These are phyloP conservation scores for Timema podura DNA, from an alignment of 2,888 invertebrate species.

Conservation along the genomic window DNA sequence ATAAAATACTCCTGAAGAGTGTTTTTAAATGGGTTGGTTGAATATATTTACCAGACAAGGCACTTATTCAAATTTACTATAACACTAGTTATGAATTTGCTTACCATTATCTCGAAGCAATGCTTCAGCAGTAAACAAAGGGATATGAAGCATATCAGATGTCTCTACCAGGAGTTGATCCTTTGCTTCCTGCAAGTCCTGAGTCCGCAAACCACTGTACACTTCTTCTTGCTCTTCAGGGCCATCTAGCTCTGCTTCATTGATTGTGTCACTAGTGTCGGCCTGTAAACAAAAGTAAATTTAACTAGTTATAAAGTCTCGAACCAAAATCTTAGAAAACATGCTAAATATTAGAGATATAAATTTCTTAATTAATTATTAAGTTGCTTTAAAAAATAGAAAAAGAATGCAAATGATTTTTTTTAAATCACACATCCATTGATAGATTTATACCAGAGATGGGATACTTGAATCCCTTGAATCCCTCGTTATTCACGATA, in stretches of 20 bases:
- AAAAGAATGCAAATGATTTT: no score
- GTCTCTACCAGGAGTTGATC: conserved; percentile 66
- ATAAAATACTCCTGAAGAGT: neutral
- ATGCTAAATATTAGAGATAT: no score
- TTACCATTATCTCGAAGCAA: conserved; percentile 61
- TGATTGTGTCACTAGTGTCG: conserved; percentile 48
- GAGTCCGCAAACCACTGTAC: conserved; percentile 59
- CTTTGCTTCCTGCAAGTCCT: conserved; percentile 66
- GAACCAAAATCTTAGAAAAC: no score
- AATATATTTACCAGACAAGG: neutral
- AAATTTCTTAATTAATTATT: no score
- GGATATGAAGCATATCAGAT: conserved; percentile 65
- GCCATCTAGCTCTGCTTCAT: conserved; percentile 47
- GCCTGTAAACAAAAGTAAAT: conserved; percentile 42
- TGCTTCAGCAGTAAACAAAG: conserved; percentile 65
- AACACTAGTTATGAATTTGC: conserved; percentile 23
- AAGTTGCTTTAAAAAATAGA: no score
- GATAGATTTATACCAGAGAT: no score
- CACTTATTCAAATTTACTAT: neutral
- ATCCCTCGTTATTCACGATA: no score
- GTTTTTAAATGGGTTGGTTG: neutral
- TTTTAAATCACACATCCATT: no score
- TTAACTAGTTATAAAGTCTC: no score
- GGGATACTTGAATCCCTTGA: no score
- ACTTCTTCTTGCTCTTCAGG: conserved; percentile 48